phyloP scores from a whole-genome alignment of 2,888 invertebrate species.

The Monochamus alternatus region DNA sequence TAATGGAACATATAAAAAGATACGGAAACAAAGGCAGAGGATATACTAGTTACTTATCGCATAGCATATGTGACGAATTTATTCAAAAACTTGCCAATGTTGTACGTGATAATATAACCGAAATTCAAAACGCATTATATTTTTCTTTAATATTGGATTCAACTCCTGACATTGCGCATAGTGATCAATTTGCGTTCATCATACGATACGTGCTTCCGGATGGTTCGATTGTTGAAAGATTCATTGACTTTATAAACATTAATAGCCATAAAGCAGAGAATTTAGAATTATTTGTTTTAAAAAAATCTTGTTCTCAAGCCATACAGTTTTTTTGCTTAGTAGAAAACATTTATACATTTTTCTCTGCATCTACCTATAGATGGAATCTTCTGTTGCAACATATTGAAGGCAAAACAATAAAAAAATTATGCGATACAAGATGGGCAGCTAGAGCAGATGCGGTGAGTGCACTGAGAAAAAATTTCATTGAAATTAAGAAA shows the following conservation, averaged over 20 bases:
- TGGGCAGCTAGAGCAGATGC: background rate
- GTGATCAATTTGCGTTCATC: constrained; percentile 28
- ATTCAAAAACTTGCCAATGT: background rate
- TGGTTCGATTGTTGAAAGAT: constrained; percentile 12
- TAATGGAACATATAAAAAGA: constrained; percentile 5
- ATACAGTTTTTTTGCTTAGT: background rate
- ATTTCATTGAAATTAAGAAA: background rate
- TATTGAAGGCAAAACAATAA: background rate
- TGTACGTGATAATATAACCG: background rate
- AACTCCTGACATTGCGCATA: constrained; percentile 16
- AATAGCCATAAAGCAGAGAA: no score
- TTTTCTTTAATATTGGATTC: constrained; percentile 29
- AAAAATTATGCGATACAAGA: background rate
- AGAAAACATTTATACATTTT: background rate
- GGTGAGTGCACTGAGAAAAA: background rate
- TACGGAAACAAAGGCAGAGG: background rate
- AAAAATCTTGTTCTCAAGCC: background rate
- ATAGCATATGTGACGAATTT: constrained; percentile 21
- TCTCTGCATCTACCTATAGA: background rate
- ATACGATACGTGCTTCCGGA: constrained; percentile 15
- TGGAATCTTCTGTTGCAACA: background rate
- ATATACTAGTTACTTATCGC: background rate
- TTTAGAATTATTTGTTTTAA: background rate
- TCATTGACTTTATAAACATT: constrained; percentile 22
- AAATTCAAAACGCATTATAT: constrained; percentile 26